A percentile compares a stretch with the other conserved stretches of the same genome.
These are phyloP conservation scores for Caenorhabditis zanzibari DNA, from an alignment of 2,888 invertebrate genomes.

Conservation along the genomic window DNA sequence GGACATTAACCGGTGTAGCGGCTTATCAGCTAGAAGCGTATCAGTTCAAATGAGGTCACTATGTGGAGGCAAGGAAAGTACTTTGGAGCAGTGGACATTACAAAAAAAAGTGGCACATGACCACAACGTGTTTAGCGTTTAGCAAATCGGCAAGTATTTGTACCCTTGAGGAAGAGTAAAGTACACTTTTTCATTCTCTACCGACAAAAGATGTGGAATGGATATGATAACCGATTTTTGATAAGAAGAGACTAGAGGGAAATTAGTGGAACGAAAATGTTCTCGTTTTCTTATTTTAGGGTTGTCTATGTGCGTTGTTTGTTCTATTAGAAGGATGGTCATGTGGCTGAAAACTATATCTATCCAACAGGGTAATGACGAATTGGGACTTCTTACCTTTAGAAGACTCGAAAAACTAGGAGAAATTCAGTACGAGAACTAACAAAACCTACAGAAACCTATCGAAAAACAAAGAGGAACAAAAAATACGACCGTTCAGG, in stretches of 20 bases:
- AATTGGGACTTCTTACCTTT: not conserved
- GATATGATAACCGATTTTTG: slow-evolving; percentile 41
- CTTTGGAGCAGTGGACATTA: slow-evolving; percentile 30
- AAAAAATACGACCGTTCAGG: slow-evolving; percentile 1
- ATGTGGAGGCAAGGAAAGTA: slow-evolving; percentile 18
- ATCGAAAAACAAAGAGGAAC: not conserved
- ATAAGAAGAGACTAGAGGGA: slow-evolving; percentile 36
- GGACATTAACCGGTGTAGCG: slow-evolving; percentile 12
- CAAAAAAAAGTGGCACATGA: slow-evolving; percentile 44
- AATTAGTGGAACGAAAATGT: slow-evolving; percentile 21
- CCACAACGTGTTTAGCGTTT: slow-evolving; percentile 60
- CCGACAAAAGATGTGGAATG: slow-evolving; percentile 26
- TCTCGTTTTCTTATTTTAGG: not conserved
- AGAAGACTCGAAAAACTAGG: no score
- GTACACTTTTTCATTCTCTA: slow-evolving; percentile 30
- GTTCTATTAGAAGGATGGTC: not conserved
- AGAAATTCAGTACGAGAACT: not conserved
- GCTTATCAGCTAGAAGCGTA: slow-evolving; percentile 17
- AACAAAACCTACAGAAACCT: not conserved
- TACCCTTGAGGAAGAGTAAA: slow-evolving; percentile 38
- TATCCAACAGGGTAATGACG: not conserved
- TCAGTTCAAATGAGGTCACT: slow-evolving; percentile 52
- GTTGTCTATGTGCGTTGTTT: slow-evolving; percentile 6
- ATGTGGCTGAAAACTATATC: not conserved
- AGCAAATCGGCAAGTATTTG: slow-evolving; percentile 40